Evolutionary conservation across 1,140 invertebrate species (phyloP), one percentile per base, ranked within the genome.

Genomic region (Drosophila truncata): DNA sequence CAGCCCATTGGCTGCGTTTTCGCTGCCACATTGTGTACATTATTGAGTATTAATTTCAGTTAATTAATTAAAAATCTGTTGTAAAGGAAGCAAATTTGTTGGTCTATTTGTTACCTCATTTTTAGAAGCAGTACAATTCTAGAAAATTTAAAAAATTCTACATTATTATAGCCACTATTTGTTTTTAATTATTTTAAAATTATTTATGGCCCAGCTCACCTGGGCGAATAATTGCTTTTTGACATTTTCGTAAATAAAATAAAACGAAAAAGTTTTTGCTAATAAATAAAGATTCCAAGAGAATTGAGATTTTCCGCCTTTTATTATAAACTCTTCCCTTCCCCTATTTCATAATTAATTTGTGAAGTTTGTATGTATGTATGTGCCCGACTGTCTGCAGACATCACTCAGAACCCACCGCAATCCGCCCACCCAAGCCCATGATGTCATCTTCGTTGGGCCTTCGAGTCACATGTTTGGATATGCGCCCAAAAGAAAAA

Each of bases 391-490:
- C 33, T 80, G 83, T 87, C 83, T 87, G 13, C 31, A 55, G 63
- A 46, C 54, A 73, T 80, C 57, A 58, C 61, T 41, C 73, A 44
- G 11, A 25, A 20, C 46, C 64, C 63, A 46, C 82, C 33, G 18
- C 52, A 23, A 37, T 23, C 42, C 69, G 41, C 66, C 66, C 52
- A 83, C 67, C 42, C 31, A 54, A 37, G n/a, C 31, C 35, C 49
- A 82, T 88, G 84, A 88, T 90, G 84, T 88, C 84, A 88, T 85
- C 62, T 57, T 27, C 31, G 60, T 44, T 41, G 46, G 64, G 47
- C 69, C 18, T 35, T 72, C 67, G 20, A 78, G 85, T 88, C 84
- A 88, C 85, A 88, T 88, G 84, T 90, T 88, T 85, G 77, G 78
- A 80, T 67, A 64, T 47, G 63, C 64, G 70, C 63, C 70, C 73